These are phyloP conservation scores for Neodiprion lecontei DNA, from an alignment of 1,140 invertebrate species.

Conservation along the genomic window DNA sequence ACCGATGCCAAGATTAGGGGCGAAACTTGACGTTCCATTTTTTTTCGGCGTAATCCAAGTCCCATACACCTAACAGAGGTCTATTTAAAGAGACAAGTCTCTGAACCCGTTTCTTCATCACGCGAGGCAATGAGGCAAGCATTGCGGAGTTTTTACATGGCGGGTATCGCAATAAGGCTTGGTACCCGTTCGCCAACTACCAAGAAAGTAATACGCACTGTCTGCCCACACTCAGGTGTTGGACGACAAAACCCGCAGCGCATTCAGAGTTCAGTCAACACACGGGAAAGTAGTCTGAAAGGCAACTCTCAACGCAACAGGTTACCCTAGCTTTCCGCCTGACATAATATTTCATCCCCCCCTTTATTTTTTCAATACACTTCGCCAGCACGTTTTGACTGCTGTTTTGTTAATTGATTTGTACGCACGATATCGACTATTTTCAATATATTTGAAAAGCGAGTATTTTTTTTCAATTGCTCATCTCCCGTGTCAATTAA, in stretches of 20 bases:
- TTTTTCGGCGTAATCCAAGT: not conserved
- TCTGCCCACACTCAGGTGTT: not conserved
- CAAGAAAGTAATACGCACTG: not conserved
- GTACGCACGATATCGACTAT: too few species aligned
- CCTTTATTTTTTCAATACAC: too few species aligned
- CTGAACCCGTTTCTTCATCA: not conserved
- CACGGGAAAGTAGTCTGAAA: not conserved
- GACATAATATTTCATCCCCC: too few species aligned
- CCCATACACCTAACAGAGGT: not conserved
- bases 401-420: too few species aligned
- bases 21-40: not conserved
- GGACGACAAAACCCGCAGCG: not conserved
- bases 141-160: not conserved
- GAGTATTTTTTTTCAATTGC: not conserved
- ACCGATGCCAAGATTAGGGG: not conserved
- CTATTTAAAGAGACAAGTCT: not conserved
- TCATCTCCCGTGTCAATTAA: too few species aligned
- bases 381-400: too few species aligned
- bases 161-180: not conserved
- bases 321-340: not conserved
- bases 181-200: not conserved
- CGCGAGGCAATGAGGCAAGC: too few species aligned
- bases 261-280: not conserved
- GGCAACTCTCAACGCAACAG: constrained; percentile 1
- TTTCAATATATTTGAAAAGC: not conserved